A percentile compares a stretch with the other conserved stretches of the same genome.
These are phyloP conservation scores for Galerucella nymphaeae DNA, from an alignment of 2,888 invertebrate genomes.

Conservation along the genomic window DNA sequence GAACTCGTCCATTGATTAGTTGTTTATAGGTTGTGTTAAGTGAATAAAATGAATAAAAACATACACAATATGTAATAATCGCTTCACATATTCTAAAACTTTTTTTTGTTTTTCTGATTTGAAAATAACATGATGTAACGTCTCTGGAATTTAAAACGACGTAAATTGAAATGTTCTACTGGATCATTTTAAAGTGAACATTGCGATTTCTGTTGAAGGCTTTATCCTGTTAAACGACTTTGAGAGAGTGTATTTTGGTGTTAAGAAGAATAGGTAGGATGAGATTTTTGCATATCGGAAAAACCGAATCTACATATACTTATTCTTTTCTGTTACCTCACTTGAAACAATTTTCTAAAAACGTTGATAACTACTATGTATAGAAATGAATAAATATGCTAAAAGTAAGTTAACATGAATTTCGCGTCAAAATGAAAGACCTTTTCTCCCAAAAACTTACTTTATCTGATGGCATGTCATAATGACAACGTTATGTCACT, in stretches of 20 bases:
- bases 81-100: not conserved
- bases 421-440: no score
- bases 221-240: slow-evolving; percentile 42
- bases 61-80: no score
- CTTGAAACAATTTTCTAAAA: not conserved
- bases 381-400: no score
- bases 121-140: slow-evolving; percentile 6
- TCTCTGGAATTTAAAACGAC: slow-evolving; percentile 32
- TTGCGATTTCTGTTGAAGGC: slow-evolving; percentile 41
- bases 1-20: no score
- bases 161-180: slow-evolving; percentile 46
- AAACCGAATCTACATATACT: not conserved
- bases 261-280: slow-evolving; percentile 36
- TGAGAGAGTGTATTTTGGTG: slow-evolving; percentile 46
- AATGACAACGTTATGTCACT: no score
- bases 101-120: not conserved
- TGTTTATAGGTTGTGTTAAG: no score
- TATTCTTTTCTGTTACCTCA: not conserved
- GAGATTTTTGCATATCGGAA: slow-evolving; percentile 37
- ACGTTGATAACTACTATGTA: not conserved
- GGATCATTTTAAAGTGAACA: slow-evolving; percentile 56
- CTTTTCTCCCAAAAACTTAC: no score
- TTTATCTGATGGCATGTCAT: no score
- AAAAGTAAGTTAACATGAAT: no score
- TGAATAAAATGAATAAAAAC: no score